A percentile compares a stretch with the other conserved stretches of the same genome.
Conservation (phyloP, 2,113 vertebrate species). For the Delphinus delphis region DNA sequence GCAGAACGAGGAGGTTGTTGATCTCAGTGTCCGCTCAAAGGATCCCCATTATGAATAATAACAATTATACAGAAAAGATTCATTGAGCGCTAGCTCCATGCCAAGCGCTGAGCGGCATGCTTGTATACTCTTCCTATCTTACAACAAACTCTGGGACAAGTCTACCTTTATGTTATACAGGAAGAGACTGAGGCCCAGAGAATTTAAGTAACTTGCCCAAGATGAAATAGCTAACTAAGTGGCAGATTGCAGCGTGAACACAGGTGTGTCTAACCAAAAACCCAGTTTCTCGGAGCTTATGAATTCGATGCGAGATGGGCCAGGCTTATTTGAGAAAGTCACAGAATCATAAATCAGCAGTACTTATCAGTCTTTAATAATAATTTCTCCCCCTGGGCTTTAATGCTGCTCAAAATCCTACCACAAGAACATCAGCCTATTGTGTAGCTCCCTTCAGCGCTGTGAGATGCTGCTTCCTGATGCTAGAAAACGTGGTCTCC, state of each 20-base stretch:
- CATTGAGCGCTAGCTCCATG: not conserved
- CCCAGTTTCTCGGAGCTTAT: not conserved
- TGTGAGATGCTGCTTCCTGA: not conserved
- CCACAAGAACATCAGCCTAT: not conserved
- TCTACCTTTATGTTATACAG: not conserved
- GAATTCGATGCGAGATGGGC: not conserved
- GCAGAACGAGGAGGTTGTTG: not conserved
- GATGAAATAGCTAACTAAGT: not conserved
- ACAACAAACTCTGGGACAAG: not conserved
- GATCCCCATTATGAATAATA: not conserved
- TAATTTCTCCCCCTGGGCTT: not conserved
- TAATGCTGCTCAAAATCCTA: not conserved
- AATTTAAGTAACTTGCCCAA: slow-evolving; percentile 15
- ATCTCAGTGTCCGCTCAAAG: not conserved
- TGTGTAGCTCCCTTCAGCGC: not conserved
- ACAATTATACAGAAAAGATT: not conserved
- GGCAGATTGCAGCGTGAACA: not conserved
- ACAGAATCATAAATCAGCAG: slow-evolving; percentile 37
- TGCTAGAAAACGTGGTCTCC: not conserved
- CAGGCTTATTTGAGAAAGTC: slow-evolving; percentile 19
- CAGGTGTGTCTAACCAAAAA: slow-evolving; percentile 28
- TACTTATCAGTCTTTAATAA: not conserved
- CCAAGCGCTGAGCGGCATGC: not conserved
- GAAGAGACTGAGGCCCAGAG: not conserved
- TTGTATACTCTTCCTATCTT: not conserved